phyloP scores from a whole-genome alignment of 2,113 vertebrate species.

The Thalassarche chlororhynchos region DNA sequence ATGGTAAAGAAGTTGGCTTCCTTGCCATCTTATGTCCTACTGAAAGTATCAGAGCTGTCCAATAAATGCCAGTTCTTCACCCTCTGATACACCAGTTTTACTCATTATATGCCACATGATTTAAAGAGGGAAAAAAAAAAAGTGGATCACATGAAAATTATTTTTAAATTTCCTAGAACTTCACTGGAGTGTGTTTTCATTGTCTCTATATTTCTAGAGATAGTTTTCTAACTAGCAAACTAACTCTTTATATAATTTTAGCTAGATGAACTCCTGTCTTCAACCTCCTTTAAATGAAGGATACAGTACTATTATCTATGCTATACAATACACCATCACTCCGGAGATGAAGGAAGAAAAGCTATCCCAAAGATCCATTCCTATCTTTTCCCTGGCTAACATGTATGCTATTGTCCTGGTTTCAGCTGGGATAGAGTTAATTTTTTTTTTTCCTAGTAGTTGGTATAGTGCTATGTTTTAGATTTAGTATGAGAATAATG shows the following conservation, averaged over 20 bases:
- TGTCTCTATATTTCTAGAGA: neutral
- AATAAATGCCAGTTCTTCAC: neutral
- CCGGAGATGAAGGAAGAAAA: neutral
- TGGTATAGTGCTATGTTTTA: no score
- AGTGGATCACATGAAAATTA: neutral
- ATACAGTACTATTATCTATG: neutral
- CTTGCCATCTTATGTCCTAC: neutral
- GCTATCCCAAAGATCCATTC: neutral
- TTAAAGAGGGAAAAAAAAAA: neutral
- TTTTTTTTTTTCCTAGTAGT: no score
- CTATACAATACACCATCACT: neutral
- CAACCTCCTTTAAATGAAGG: neutral
- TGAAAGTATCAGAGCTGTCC: neutral
- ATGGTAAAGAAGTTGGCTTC: neutral
- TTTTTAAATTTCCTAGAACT: neutral
- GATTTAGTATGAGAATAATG: no score
- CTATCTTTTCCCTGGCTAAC: neutral
- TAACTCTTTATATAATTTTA: neutral
- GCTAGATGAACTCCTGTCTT: neutral
- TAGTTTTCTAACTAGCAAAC: neutral
- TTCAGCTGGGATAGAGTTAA: no score
- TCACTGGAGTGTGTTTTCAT: neutral
- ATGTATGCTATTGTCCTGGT: no score
- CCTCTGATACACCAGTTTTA: neutral
- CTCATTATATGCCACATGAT: neutral